Conservation (phyloP, 2,113 vertebrate genomes). For the Chionis minor region DNA sequence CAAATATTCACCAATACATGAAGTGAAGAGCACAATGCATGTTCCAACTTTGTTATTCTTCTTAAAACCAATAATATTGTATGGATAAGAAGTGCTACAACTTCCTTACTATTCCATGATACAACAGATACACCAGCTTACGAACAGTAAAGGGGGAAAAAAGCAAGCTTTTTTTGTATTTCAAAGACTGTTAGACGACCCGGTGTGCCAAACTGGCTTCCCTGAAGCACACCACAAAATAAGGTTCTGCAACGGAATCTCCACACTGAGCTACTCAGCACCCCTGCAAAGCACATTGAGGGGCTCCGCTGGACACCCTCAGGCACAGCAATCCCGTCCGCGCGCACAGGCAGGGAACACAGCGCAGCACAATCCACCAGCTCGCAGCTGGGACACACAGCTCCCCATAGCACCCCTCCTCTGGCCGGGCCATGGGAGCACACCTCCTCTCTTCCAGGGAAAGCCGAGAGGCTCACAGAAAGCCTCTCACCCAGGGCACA, state of each 20-base stretch:
- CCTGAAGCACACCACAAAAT: neutral
- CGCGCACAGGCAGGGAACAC: neutral
- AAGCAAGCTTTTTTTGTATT: neutral
- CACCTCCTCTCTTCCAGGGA: neutral
- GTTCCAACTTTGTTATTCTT: neutral
- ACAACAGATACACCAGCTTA: neutral
- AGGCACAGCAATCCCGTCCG: neutral
- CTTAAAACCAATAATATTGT: neutral
- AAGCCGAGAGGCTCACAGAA: neutral
- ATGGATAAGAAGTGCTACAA: neutral
- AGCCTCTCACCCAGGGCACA: neutral
- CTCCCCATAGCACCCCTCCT: neutral
- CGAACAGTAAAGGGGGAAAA: neutral
- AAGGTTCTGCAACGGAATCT: neutral
- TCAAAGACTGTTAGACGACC: neutral
- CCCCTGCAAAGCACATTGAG: neutral
- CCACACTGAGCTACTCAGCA: neutral
- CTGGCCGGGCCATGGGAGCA: neutral
- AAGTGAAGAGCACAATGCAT: neutral
- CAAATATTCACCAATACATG: neutral
- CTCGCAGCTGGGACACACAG: neutral
- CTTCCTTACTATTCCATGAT: neutral
- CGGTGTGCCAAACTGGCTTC: neutral
- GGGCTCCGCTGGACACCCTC: neutral
- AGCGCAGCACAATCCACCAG: neutral